Base-by-base conservation (phyloP, 2,888 invertebrate species). In the Drosophila hamatofila region DNA sequence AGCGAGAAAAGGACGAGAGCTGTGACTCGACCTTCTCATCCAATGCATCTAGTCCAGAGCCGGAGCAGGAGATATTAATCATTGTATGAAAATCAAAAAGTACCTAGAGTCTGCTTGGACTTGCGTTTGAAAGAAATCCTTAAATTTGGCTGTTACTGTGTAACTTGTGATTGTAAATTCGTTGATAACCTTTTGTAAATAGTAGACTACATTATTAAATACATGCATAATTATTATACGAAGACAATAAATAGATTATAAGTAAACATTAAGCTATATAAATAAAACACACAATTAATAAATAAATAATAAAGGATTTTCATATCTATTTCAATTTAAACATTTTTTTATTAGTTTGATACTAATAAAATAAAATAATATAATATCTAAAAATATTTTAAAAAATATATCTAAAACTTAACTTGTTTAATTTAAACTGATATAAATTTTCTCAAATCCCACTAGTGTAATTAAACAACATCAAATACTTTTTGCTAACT, bases 21-120 rank as follows among this genome's bases (percentile, higher is more conserved):
- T 92, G 88, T 46, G 92, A 92, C 71, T 92, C 92, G 14, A 92
- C 92, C 35, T 80, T 91, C 66, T 92, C 92, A 3, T 92, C 92
- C 3, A 90, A 88, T 75, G 83, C 91, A n/a, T 92, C 92, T 42
- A 92, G 91, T 68, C 92, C 92, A 2, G 92, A 92, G 70, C 91
- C 90, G 48, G 58, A 92, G 65, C 91, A 90, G 39, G 90, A 91
- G 25, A 78, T 76, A 55, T 35, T 86, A 18, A 64, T 76, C 23
- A 57, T 88, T 25, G 80, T 70, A 25, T 89, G 61, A 80, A 33
- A 18, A 30, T 7, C 2, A 25, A 33, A 35, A 23, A 41, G 44
- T 2, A 4, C 5, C 3, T 21, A 4, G 16, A 23, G 35, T 41
- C 9, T n/a, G n/a, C 39, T 39, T 39, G 0, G 9, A 39, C 18